phyloP scores from a whole-genome alignment of 2,888 invertebrate species.

The Dynastes maya region DNA sequence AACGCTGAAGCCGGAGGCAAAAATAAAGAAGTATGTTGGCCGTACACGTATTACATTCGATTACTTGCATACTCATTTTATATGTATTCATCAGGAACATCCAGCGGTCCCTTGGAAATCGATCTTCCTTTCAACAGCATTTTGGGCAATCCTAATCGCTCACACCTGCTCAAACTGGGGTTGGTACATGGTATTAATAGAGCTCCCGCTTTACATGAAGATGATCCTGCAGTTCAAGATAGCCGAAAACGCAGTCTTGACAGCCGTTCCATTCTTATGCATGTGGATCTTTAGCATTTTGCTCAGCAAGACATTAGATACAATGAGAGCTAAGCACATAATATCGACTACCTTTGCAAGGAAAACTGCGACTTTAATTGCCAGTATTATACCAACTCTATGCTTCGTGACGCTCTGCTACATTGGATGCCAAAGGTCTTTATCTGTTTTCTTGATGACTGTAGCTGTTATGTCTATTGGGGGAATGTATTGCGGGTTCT shows the following conservation, averaged over 20 bases:
- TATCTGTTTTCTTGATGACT: slow-evolving; percentile 80
- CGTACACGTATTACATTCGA: background rate
- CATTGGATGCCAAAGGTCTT: slow-evolving; percentile 77
- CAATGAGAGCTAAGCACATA: slow-evolving; percentile 74
- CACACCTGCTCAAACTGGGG: slow-evolving; percentile 89
- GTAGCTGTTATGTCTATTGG: slow-evolving; percentile 82
- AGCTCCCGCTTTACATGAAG: slow-evolving; percentile 87
- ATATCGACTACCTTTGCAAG: slow-evolving; percentile 82
- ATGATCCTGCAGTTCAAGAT: slow-evolving; percentile 84
- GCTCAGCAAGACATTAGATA: slow-evolving; percentile 80
- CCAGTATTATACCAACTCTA: slow-evolving; percentile 75
- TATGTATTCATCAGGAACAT: slow-evolving; percentile 32
- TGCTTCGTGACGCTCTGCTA: slow-evolving; percentile 81
- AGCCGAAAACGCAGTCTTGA: slow-evolving; percentile 83
- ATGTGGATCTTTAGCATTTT: slow-evolving; percentile 86
- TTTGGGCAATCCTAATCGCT: slow-evolving; percentile 83
- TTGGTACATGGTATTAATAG: slow-evolving; percentile 90
- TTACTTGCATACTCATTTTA: background rate
- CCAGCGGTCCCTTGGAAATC: slow-evolving; percentile 80
- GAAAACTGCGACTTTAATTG: slow-evolving; percentile 82
- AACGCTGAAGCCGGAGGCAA: slow-evolving; percentile 40
- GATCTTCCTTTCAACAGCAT: slow-evolving; percentile 81
- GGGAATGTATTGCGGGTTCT: slow-evolving; percentile 88
- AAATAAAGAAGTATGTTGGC: slow-evolving; percentile 14
- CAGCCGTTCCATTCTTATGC: slow-evolving; percentile 85